These are phyloP conservation scores for Rallus limicola DNA, from an alignment of 2,113 vertebrate genomes.

Conservation along the genomic window DNA sequence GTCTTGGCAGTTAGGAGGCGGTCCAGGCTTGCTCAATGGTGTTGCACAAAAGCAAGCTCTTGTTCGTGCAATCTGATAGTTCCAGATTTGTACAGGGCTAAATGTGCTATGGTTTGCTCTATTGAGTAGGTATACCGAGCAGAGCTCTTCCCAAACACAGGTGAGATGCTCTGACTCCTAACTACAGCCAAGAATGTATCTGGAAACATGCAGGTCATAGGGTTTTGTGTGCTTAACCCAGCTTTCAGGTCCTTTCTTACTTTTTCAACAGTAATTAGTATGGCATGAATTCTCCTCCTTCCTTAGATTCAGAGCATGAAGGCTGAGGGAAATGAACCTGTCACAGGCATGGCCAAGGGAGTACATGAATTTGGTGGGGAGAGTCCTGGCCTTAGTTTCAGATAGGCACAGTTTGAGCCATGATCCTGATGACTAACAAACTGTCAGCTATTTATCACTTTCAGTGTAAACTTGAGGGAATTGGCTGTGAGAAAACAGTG, in stretches of 20 bases:
- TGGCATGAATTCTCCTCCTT: not conserved
- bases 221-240: not conserved
- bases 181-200: not conserved
- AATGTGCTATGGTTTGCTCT: not conserved
- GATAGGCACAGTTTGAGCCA: not conserved
- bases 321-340: not conserved
- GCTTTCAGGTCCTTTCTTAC: not conserved
- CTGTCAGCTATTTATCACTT: not conserved
- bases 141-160: not conserved
- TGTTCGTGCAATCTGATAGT: not conserved
- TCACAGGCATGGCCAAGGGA: not conserved
- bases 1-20: not conserved
- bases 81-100: not conserved
- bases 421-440: not conserved
- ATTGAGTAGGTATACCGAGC: not conserved
- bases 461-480: not conserved
- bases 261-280: not conserved
- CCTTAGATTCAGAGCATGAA: not conserved
- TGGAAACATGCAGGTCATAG: not conserved
- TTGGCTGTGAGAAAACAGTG: not conserved
- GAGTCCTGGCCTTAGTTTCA: not conserved
- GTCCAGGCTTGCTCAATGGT: not conserved
- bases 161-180: not conserved
- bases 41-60: not conserved
- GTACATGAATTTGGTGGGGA: accelerated